phyloP scores from a whole-genome alignment of 2,797 vertebrate genomes.

The Schizopygopsis malacanthus region DNA sequence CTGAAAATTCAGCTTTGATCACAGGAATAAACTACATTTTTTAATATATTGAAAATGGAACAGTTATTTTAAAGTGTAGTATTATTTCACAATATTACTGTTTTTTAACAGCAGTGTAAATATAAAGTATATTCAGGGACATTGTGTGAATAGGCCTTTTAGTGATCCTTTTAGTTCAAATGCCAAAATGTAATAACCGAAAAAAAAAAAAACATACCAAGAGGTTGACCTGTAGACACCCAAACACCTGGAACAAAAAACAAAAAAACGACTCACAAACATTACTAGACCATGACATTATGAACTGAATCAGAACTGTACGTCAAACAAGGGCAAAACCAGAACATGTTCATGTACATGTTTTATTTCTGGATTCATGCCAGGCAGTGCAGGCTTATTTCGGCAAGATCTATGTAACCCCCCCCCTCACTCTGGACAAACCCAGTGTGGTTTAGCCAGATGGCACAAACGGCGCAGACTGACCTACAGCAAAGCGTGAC shows the following conservation, averaged over 20 bases:
- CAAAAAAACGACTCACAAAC: constrained; percentile 12
- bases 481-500: constrained; percentile 49
- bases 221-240: constrained; percentile 96
- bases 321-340: background rate
- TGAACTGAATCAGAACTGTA: constrained; percentile 21
- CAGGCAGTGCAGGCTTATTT: constrained; percentile 35
- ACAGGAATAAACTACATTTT: too few relatives aligned
- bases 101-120: background rate
- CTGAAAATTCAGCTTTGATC: background rate
- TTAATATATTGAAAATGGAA: background rate
- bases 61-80: background rate
- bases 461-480: constrained; percentile 45
- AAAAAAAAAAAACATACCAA: constrained; percentile 82
- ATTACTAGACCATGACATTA: constrained; percentile 8
- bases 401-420: constrained; percentile 16
- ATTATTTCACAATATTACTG: background rate
- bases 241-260: constrained; percentile 89
- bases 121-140: background rate
- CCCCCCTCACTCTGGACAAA: constrained; percentile 28
- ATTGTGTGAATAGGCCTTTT: background rate
- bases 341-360: constrained; percentile 38
- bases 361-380: constrained; percentile 32
- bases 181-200: background rate
- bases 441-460: constrained; percentile 51
- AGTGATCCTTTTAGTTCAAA: background rate